Conservation (phyloP, 2,113 vertebrate genomes). For the Dicaeum eximium region DNA sequence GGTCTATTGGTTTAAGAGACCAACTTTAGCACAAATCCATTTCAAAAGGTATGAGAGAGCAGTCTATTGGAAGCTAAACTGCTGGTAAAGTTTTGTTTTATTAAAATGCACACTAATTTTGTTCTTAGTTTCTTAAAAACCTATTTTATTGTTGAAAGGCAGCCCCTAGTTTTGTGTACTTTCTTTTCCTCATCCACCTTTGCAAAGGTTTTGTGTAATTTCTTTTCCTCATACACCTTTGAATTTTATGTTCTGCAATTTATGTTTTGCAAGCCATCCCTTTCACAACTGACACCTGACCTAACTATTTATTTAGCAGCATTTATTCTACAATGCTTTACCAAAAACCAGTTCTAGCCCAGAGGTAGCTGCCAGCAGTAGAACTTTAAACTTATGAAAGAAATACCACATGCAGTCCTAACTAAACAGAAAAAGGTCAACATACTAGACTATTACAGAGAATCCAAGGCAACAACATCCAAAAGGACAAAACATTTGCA, state of each 20-base stretch:
- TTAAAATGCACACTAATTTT: background rate
- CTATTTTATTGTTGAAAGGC: background rate
- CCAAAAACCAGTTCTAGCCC: background rate
- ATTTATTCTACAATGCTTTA: background rate
- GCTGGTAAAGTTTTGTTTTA: background rate
- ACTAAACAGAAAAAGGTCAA: background rate
- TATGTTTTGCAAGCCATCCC: background rate
- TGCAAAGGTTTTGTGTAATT: background rate
- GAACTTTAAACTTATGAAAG: background rate
- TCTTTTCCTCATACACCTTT: background rate
- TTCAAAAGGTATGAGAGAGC: background rate
- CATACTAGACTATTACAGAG: background rate
- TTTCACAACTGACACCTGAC: background rate
- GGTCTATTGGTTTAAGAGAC: background rate
- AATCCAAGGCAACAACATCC: background rate
- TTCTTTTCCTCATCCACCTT: background rate
- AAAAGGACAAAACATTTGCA: background rate
- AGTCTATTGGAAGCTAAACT: background rate
- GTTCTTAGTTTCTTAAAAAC: background rate
- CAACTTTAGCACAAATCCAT: background rate
- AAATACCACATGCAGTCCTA: background rate
- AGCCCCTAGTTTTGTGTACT: background rate
- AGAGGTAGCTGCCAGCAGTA: background rate
- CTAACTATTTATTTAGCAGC: background rate
- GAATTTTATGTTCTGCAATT: background rate